phyloP scores from a whole-genome alignment of 2,113 vertebrate genomes.

The Taurulus bubalis region DNA sequence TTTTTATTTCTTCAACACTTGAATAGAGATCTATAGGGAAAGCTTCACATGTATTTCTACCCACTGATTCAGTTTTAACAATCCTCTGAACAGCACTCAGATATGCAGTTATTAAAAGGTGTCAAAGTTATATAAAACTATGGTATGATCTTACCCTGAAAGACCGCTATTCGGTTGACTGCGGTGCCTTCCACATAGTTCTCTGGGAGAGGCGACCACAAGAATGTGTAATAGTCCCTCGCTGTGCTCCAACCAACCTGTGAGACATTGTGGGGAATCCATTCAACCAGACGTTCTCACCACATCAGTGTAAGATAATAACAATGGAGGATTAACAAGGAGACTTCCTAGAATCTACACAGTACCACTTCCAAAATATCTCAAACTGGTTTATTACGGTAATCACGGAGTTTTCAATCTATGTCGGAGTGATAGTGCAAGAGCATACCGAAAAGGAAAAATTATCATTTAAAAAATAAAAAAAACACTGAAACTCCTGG shows the following conservation, averaged over 20 bases:
- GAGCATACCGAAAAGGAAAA: conserved; percentile 7
- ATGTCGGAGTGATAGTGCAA: conserved; percentile 5
- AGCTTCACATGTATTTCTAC: conserved; percentile 56
- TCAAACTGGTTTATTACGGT: conserved; percentile 41
- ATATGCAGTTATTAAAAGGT: conserved; percentile 67
- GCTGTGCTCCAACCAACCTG: conserved; percentile 99
- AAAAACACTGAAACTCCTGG: conserved; percentile 40
- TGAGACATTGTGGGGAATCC: conserved; percentile 66
- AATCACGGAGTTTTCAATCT: conserved; percentile 42
- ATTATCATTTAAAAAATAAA: conserved; percentile 32
- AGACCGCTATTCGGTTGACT: conserved; percentile 92
- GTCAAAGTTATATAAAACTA: conserved; percentile 68
- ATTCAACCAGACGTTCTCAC: conserved; percentile 58
- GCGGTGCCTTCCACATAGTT: conserved; percentile 91
- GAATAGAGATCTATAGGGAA: conserved; percentile 35
- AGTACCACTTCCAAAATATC: conserved; percentile 58
- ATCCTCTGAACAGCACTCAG: conserved; percentile 35
- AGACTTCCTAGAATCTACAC: conserved; percentile 49
- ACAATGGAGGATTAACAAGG: conserved; percentile 54
- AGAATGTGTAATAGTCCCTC: conserved; percentile 98
- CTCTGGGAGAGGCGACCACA: conserved; percentile 97
- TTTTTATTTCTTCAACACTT: conserved; percentile 21
- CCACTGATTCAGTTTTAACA: conserved; percentile 52
- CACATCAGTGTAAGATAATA: conserved; percentile 69
- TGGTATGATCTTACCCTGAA: conserved; percentile 90